phyloP scores from a whole-genome alignment of 2,888 invertebrate species.

The Cyclophora albipunctata region DNA sequence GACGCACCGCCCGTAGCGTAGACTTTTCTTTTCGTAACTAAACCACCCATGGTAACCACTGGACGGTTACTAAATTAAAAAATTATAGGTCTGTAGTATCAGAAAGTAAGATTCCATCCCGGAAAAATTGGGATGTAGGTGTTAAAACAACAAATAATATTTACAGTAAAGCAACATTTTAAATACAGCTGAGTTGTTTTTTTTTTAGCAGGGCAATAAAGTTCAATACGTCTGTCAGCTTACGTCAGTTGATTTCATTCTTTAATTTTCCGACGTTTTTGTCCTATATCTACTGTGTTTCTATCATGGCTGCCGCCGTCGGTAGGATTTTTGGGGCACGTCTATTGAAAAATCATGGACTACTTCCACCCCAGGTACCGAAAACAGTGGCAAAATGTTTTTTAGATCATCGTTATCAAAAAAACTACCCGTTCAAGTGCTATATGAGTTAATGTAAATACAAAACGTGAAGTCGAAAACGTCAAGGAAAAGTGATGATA shows the following conservation, averaged over 20 bases:
- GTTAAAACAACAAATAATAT: too few species aligned
- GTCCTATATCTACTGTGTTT: constrained; percentile 2
- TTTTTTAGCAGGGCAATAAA: constrained; percentile 36
- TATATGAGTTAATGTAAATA: constrained; percentile 32
- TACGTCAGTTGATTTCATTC: constrained; percentile 52
- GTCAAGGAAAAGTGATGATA: constrained; percentile 42
- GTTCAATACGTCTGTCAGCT: constrained; percentile 15
- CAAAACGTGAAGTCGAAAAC: constrained; percentile 33
- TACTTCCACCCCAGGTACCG: constrained; percentile 83
- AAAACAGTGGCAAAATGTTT: constrained; percentile 29
- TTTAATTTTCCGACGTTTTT: constrained; percentile 64
- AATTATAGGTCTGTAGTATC: too few species aligned
- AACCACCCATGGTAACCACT: too few species aligned
- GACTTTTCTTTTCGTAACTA: too few species aligned
- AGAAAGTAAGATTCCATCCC: too few species aligned
- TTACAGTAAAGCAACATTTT: too few species aligned
- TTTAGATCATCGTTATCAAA: constrained; percentile 24
- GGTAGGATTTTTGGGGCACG: constrained; percentile 90
- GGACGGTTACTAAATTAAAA: too few species aligned
- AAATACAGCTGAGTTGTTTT: constrained; percentile 9
- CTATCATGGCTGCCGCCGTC: constrained; percentile 92
- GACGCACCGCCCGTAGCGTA: too few species aligned
- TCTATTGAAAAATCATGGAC: constrained; percentile 84
- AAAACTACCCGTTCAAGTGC: constrained; percentile 22
- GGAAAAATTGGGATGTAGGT: too few species aligned